A percentile compares a stretch with the other conserved stretches of the same genome.
Conservation (phyloP, 2,888 invertebrate species). For the Corythucha ciliata region DNA sequence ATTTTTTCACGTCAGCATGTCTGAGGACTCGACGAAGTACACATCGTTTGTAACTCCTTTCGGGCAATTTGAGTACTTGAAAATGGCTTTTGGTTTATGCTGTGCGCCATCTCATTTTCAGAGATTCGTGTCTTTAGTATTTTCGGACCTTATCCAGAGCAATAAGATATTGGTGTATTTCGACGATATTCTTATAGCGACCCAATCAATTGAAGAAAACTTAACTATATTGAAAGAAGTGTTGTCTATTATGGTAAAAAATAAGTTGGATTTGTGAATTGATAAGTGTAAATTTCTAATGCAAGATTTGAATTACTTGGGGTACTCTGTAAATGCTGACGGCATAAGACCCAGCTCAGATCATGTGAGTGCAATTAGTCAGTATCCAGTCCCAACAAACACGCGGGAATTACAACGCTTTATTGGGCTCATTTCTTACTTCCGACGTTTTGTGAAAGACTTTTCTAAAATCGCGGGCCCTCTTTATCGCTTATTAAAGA, state of each 20-base stretch:
- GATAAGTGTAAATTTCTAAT: background rate
- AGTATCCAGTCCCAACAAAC: constrained; percentile 31
- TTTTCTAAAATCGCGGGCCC: constrained; percentile 36
- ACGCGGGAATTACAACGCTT: constrained; percentile 34
- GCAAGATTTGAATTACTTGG: background rate
- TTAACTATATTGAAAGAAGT: background rate
- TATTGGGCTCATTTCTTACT: constrained; percentile 36
- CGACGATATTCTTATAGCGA: background rate
- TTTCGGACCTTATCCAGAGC: background rate
- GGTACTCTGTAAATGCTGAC: background rate
- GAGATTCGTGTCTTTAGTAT: constrained; percentile 6
- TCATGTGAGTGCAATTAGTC: constrained; percentile 33
- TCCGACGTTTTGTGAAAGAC: constrained; percentile 35
- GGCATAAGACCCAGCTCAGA: constrained; percentile 13
- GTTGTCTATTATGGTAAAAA: background rate
- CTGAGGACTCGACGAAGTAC: background rate
- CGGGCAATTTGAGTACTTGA: constrained; percentile 14
- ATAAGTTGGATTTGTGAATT: background rate
- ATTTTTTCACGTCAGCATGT: constrained; percentile 9
- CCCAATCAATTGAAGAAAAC: background rate
- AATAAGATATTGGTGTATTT: background rate
- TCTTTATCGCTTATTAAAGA: constrained; percentile 34
- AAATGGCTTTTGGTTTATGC: constrained; percentile 12
- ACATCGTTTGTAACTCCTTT: constrained; percentile 9
- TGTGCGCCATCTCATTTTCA: constrained; percentile 8